Percentiles rank a stretch among this genome's conserved stretches.
Evolutionary conservation across 2,888 invertebrate species (phyloP).

Genomic region (Oscheius sp.): DNA sequence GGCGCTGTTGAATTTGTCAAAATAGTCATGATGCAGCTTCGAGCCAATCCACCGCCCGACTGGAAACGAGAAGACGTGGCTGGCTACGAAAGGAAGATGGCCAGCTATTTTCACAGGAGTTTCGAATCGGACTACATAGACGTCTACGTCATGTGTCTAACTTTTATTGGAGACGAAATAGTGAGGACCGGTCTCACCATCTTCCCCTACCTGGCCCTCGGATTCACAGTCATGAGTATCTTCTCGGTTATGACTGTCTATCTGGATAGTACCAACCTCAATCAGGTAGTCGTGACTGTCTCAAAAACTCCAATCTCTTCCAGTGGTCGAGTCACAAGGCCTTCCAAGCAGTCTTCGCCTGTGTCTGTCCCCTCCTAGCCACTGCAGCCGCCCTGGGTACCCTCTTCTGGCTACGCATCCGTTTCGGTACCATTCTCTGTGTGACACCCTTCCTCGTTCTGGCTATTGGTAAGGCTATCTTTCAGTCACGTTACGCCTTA

Average conservation of each 20-base stretch:
- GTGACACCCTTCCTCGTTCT: conserved; percentile 71
- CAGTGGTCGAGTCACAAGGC: conserved; percentile 25
- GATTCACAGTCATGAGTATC: conserved; percentile 64
- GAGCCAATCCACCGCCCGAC: conserved; percentile 61
- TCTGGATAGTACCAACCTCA: conserved; percentile 47
- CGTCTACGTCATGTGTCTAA: conserved; percentile 60
- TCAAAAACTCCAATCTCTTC: background rate
- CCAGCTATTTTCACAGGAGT: conserved; percentile 62
- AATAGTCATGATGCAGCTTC: conserved; percentile 62
- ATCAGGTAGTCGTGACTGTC: conserved; percentile 39
- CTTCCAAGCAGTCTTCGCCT: conserved; percentile 54
- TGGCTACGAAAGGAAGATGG: conserved; percentile 59
- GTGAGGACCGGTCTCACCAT: conserved; percentile 66
- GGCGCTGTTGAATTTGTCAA: conserved; percentile 54
- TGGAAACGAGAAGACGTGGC: conserved; percentile 62
- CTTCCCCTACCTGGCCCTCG: conserved; percentile 68
- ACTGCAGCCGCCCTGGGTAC: conserved; percentile 66
- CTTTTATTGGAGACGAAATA: conserved; percentile 67
- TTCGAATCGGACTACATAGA: conserved; percentile 56
- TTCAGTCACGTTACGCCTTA: background rate
- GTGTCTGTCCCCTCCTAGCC: conserved; percentile 67
- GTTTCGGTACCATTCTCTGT: conserved; percentile 70
- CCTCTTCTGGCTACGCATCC: conserved; percentile 67
- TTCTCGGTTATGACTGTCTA: conserved; percentile 67
- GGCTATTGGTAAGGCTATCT: conserved; percentile 57